Conservation (phyloP, 1,140 invertebrate genomes). For the Cheumatopsyche charites region DNA sequence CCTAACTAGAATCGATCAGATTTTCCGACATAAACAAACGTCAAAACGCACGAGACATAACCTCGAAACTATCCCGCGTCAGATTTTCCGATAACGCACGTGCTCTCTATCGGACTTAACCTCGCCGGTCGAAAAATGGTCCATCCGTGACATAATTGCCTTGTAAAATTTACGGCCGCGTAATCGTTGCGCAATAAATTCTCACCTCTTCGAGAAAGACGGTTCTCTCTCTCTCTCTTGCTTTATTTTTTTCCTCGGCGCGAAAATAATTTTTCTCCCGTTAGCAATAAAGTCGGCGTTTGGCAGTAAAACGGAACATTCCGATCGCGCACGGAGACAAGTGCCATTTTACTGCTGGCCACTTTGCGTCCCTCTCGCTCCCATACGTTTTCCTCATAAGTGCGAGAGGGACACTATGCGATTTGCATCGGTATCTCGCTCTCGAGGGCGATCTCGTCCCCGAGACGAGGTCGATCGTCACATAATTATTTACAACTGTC, state of each 20-base stretch:
- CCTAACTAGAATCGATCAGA: too few species aligned
- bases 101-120: neutral
- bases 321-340: constrained; percentile 37
- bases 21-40: too few species aligned
- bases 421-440: constrained; percentile 15
- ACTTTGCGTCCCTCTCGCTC: constrained; percentile 37
- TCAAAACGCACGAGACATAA: too few species aligned
- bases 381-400: constrained; percentile 28
- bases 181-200: constrained; percentile 26
- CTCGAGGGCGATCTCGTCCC: neutral
- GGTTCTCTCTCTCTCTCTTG: neutral
- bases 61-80: neutral
- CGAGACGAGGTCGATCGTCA: constrained; percentile 12
- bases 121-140: neutral
- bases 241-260: neutral
- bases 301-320: constrained; percentile 33
- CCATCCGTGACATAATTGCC: neutral
- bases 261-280: constrained; percentile 22
- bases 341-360: constrained; percentile 43
- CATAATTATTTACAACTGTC: constrained; percentile 22
- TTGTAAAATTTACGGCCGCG: neutral
- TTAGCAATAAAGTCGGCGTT: constrained; percentile 8
- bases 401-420: constrained; percentile 23
- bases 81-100: neutral
- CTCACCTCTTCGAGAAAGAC: neutral